Evolutionary conservation across 1,140 invertebrate species (phyloP).

Genomic region (Vanessa tameamea): DNA sequence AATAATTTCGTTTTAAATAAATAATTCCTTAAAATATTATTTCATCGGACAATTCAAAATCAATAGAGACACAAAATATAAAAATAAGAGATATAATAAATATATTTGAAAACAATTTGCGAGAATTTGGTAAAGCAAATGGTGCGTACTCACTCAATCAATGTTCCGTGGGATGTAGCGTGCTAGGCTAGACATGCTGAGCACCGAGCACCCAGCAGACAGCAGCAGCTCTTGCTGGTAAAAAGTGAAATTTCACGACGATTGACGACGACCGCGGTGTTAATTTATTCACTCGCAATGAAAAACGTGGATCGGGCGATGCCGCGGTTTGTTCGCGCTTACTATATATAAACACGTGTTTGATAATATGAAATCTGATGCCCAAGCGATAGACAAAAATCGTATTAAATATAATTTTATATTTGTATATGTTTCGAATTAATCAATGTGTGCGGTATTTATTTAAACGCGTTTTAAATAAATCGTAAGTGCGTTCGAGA

Average conservation of each 20-base stretch:
- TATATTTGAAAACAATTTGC: not conserved
- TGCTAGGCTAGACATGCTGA: slow-evolving; percentile 52
- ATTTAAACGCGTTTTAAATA: slow-evolving; percentile 35
- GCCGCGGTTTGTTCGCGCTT: slow-evolving; percentile 62
- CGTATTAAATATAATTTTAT: slow-evolving; percentile 37
- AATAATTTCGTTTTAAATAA: no score
- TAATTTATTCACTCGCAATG: slow-evolving; percentile 72
- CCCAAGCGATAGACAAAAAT: slow-evolving; percentile 42
- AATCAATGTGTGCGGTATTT: slow-evolving; percentile 25
- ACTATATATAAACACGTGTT: slow-evolving; percentile 75
- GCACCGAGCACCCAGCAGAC: not conserved
- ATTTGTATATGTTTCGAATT: slow-evolving; percentile 25
- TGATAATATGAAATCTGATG: slow-evolving; percentile 60
- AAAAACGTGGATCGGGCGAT: slow-evolving; percentile 72
- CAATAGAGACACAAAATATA: not conserved
- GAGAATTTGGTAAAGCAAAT: not conserved
- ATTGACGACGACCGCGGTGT: slow-evolving; percentile 49
- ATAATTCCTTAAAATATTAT: no score
- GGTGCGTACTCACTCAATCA: slow-evolving; percentile 60
- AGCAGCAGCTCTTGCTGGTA: slow-evolving; percentile 54
- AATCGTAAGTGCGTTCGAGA: slow-evolving; percentile 63
- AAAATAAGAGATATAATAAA: not conserved
- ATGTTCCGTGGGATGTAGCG: slow-evolving; percentile 53
- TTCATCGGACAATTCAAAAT: no score
- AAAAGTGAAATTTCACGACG: slow-evolving; percentile 75